Evolutionary conservation across 2,888 invertebrate species (phyloP).

Genomic region (Amaurobius ferox): DNA sequence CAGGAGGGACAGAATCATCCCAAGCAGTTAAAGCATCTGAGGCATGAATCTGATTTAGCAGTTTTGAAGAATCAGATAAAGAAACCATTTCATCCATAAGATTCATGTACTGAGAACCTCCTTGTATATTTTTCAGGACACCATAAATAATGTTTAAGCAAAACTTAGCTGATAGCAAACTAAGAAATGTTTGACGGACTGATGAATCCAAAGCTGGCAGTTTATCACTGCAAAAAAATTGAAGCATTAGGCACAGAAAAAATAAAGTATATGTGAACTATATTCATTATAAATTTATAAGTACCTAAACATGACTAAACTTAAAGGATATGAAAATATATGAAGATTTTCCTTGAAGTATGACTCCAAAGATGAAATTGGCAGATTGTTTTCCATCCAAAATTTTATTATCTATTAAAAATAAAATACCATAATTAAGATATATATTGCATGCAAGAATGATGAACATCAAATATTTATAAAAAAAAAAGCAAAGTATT

Average conservation of each 20-base stretch:
- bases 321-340: constrained; percentile 63
- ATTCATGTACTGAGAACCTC: constrained; percentile 31
- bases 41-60: constrained; percentile 53
- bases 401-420: constrained; percentile 59
- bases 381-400: constrained; percentile 62
- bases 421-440: constrained; percentile 1
- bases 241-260: no score
- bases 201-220: background rate
- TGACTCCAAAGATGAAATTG: constrained; percentile 47
- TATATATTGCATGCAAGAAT: background rate
- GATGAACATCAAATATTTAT: no score
- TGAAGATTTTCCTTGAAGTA: constrained; percentile 43
- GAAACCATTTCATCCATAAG: constrained; percentile 57
- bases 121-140: constrained; percentile 47
- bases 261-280: no score
- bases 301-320: constrained; percentile 59
- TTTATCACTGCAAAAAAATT: constrained; percentile 11
- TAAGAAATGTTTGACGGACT: constrained; percentile 38
- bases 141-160: constrained; percentile 44
- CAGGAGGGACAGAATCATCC: constrained; percentile 64
- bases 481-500: no score
- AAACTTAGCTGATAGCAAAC: constrained; percentile 50
- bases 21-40: constrained; percentile 64
- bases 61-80: constrained; percentile 39
- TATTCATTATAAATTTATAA: no score